Evolutionary conservation across 64 coral and sea anemone species (phyloP).

Genomic region (Montipora efflorescens): DNA sequence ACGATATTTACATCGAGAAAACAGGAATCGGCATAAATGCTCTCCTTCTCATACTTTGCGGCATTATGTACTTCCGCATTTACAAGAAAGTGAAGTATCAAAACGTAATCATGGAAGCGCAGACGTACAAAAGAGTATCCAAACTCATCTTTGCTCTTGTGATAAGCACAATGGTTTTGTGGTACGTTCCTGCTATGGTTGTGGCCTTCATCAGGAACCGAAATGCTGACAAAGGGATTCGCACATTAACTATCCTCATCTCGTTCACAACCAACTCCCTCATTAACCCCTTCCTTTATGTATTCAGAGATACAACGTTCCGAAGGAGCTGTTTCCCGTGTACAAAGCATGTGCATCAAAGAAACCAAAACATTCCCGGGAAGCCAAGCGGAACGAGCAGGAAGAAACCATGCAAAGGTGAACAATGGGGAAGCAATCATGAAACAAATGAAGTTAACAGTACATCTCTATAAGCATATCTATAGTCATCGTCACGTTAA

Average conservation of each 20-base stretch:
- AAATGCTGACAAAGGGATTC: not conserved
- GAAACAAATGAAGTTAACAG: not conserved
- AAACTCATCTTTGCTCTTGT: slow-evolving; percentile 24
- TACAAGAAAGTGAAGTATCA: slow-evolving; percentile 24
- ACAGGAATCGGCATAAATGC: not conserved
- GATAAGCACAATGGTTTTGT: slow-evolving; percentile 8
- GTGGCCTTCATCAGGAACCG: slow-evolving; percentile 3
- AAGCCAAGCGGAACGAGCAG: not conserved
- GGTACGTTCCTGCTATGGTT: slow-evolving; percentile 16
- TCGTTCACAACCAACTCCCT: slow-evolving; percentile 17
- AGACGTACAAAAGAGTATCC: not conserved
- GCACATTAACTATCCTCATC: not conserved
- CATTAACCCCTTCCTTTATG: slow-evolving; percentile 28
- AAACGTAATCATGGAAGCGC: not conserved
- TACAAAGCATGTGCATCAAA: not conserved
- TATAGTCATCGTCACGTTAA: too few relatives aligned
- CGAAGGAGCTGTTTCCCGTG: not conserved
- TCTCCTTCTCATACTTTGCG: not conserved
- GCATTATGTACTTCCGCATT: slow-evolving; percentile 18
- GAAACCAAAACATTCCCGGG: not conserved
- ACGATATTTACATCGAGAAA: not conserved
- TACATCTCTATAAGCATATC: not conserved
- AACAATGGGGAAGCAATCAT: not conserved
- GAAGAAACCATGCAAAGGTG: not conserved
- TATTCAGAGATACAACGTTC: slow-evolving; percentile 19